Evolutionary conservation across 2,797 vertebrate species (phyloP).

Genomic region (Cuculus canorus): DNA sequence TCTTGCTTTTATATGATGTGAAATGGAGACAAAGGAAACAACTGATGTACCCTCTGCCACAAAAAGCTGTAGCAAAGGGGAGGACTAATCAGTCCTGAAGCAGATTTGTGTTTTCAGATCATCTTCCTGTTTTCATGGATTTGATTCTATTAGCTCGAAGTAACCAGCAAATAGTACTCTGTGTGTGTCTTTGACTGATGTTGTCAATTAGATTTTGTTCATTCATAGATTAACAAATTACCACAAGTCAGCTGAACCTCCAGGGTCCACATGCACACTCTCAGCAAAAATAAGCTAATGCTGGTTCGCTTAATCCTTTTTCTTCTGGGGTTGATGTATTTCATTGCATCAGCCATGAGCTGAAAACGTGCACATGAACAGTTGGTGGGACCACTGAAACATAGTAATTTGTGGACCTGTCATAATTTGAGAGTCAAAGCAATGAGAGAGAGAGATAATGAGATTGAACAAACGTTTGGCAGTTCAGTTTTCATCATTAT

Average conservation of each 20-base stretch:
- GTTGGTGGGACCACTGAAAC: neutral
- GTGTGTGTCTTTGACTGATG: neutral
- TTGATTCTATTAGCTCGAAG: neutral
- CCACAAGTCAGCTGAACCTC: neutral
- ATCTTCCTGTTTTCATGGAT: rapidly evolving
- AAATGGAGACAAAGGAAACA: neutral
- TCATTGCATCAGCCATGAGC: neutral
- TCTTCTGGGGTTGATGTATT: neutral
- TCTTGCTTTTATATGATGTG: rapidly evolving
- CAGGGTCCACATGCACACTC: rapidly evolving
- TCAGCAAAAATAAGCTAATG: neutral
- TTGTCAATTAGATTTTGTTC: neutral
- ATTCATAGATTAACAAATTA: neutral
- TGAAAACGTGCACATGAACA: rapidly evolving
- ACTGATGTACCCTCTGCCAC: neutral
- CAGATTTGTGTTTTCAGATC: neutral
- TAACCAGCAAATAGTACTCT: rapidly evolving
- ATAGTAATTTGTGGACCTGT: neutral
- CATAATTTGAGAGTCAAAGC: too few relatives aligned
- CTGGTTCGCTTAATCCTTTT: neutral
- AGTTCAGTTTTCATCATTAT: neutral
- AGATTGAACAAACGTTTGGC: rapidly evolving
- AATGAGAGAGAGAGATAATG: rapidly evolving
- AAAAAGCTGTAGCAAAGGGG: neutral
- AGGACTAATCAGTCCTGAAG: neutral